A percentile compares a stretch with the other conserved stretches of the same genome.
Evolutionary conservation across 2,113 vertebrate species (phyloP).

Genomic region (Cynopterus brachyotis): DNA sequence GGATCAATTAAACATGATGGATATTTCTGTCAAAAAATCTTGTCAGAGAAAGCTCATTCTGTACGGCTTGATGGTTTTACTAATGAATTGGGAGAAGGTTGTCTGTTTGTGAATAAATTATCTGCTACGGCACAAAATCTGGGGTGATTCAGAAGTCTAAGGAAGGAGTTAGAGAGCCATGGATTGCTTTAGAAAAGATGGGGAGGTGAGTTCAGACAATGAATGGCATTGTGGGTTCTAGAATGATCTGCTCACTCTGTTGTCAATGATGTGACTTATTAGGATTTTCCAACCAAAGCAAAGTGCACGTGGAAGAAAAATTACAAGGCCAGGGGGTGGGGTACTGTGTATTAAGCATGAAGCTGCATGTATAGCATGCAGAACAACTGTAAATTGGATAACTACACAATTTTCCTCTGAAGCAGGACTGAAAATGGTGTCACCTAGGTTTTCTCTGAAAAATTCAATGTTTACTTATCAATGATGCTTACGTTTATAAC

Average conservation of each 20-base stretch:
- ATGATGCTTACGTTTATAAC: neutral
- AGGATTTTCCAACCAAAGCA: neutral
- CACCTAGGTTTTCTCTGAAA: neutral
- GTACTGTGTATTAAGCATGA: neutral
- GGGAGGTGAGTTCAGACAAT: neutral
- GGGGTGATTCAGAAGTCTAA: neutral
- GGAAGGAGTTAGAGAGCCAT: neutral
- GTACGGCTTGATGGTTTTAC: neutral
- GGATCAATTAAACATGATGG: neutral
- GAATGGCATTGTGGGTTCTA: neutral
- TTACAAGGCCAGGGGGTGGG: neutral
- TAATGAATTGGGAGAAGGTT: neutral
- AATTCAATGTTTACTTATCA: neutral
- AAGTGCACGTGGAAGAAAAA: neutral
- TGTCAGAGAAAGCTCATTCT: neutral
- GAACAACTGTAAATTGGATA: neutral
- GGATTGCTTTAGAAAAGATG: neutral
- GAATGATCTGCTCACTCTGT: neutral
- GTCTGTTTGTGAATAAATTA: neutral
- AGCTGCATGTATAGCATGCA: neutral
- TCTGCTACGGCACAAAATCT: neutral
- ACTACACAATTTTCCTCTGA: neutral
- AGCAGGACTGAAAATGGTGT: neutral
- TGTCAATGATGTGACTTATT: neutral
- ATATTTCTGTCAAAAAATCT: slow-evolving; percentile 23